Base-by-base conservation (phyloP, 2,888 invertebrate species). In the Crepidodera aurea region DNA sequence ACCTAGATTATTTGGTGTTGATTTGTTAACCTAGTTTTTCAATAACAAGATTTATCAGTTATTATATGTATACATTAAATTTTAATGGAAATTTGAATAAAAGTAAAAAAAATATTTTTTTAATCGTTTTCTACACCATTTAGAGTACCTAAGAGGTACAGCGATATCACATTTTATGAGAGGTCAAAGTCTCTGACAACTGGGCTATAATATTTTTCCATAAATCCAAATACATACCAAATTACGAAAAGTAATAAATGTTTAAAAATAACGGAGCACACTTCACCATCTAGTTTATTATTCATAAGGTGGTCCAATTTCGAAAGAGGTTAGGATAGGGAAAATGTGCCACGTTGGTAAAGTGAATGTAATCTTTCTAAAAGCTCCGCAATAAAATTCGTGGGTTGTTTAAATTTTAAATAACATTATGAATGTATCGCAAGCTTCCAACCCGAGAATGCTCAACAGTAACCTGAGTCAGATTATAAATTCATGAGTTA, bases 291-390 rank as follows among this genome's bases (percentile, higher is more conserved):
- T 48, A 1, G 12, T 27, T 27, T 27, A 27, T 48, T 48, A 48
- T 40, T 40, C 8, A 48, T 13, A 8, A 12, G 5, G 19, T 13
- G 48, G 25, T 48, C 25, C 48, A 48, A 48, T 48, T 48, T 48
- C 12, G 8, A 18, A 27, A 18, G 15, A 27, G 16, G 18, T 16
- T 40, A 7, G 2, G 40, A n/a, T 16, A 40, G 6, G 7, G 3
- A 40, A 15, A 40, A 40, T 16, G 25, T 48, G 25, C 25, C n/a
- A 37, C 13, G 48, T 8, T 5, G n/a, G n/a, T 10, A 27, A 48
- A 48, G 48, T 48, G 48, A 48, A 48, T 48, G 48, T 48, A 48
- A 48, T 48, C 48, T 27, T 48, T 48, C 48, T 48, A 27, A 48
- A 48, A 48, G 48, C 48, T 13, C 48, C 25, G 48, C 48, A 27